These are phyloP conservation scores for Chaetops frenatus DNA, from an alignment of 2,113 vertebrate genomes.

Conservation along the genomic window DNA sequence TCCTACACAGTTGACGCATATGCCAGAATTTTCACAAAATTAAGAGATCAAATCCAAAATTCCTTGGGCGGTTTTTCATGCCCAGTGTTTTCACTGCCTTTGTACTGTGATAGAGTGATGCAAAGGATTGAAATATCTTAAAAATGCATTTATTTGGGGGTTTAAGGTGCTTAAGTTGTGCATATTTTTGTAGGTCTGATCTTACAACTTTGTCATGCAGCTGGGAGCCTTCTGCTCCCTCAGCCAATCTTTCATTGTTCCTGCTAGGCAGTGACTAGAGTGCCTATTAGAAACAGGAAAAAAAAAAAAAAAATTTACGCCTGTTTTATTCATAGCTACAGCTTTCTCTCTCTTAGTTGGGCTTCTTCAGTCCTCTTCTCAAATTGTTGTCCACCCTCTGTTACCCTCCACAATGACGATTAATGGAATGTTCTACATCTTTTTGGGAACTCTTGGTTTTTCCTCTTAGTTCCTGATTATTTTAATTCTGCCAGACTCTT, in stretches of 20 bases:
- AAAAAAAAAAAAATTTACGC: not conserved
- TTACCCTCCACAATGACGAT: slow-evolving; percentile 59
- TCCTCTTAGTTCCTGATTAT: slow-evolving; percentile 66
- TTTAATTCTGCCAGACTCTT: slow-evolving; percentile 64
- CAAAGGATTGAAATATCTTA: not conserved
- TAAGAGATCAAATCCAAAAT: not conserved
- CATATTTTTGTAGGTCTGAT: not conserved
- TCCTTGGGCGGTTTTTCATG: not conserved
- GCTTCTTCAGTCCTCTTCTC: not conserved
- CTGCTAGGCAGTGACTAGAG: not conserved
- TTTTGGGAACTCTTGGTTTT: slow-evolving; percentile 67
- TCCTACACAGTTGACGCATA: not conserved
- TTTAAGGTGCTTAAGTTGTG: not conserved
- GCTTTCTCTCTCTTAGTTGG: not conserved
- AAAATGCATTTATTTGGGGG: not conserved
- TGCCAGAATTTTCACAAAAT: not conserved
- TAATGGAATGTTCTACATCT: slow-evolving; percentile 54
- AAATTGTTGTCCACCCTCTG: slow-evolving; percentile 43
- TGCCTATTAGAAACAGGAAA: not conserved
- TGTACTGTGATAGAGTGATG: not conserved
- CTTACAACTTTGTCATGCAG: not conserved
- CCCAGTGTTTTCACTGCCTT: not conserved
- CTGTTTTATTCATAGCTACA: slow-evolving; percentile 48
- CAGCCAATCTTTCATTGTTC: not conserved
- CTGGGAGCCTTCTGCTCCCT: not conserved